Evolutionary conservation across 2,113 vertebrate species (phyloP), one percentile per base, ranked within the genome.

Genomic region (Cheilinus undulatus): DNA sequence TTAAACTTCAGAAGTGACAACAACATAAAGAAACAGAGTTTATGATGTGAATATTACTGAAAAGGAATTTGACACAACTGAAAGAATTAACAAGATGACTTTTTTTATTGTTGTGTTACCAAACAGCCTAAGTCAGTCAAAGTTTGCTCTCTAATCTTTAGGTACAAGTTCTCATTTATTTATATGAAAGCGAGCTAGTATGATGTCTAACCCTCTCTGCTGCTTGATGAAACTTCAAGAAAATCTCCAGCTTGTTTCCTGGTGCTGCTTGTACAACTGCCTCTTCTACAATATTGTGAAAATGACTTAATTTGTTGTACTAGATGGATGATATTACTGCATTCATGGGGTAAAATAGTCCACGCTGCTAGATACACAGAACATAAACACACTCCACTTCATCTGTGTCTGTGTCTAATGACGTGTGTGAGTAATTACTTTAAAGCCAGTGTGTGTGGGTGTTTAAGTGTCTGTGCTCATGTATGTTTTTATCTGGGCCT

Each of bases 361-460:
- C 62, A 69, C 58, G 46, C 30, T 56, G 51, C 38, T 78, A 89
- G 80, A 88, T 46, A 88, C 79, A 90, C 80, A 70, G 84, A 87
- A 88, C 82, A 87, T 86, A 88, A 90, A 86, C 76, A 82, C 86
- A 89, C 65, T 83, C 75, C 84, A 83, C 87, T 91, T 88, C 71
- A 84, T 90, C 83, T 77, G 85, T 73, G 80, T 86, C 69, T 72
- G 86, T 88, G 91, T 91, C 84, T 90, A 90, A 89, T 88, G 90
- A 89, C 74, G 83, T 91, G 89, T 91, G 88, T 91, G 86, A 91
- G 82, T 91, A 88, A 91, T 91, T 91, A 89, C 84, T 88, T 78
- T 77, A 76, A 83, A 79, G 79, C 74, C 86, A 74, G 38, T 82
- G 59, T 89, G 84, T 81, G 77, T 59, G 54, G 80, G 66, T 80